phyloP scores from a whole-genome alignment of 2,888 invertebrate genomes.

The Pocota personata region DNA sequence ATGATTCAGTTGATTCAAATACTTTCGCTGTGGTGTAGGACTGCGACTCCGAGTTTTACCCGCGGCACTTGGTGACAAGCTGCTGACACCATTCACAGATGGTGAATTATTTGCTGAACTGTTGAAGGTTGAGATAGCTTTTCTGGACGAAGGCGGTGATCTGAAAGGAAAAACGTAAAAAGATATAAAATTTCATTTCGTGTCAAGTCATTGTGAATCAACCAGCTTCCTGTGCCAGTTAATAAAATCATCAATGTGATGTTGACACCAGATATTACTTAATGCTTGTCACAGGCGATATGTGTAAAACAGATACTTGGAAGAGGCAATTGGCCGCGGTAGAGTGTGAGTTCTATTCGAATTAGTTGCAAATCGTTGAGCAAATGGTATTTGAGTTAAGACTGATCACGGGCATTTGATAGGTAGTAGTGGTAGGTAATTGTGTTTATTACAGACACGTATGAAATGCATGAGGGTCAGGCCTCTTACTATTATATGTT shows the following conservation, averaged over 20 bases:
- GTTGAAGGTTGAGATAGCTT: constrained; percentile 77
- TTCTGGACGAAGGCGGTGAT: constrained; percentile 82
- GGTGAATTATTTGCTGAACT: constrained; percentile 72
- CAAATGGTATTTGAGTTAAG: constrained; percentile 7
- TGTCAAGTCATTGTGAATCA: constrained; percentile 40
- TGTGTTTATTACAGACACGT: neutral
- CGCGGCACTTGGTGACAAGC: constrained; percentile 76
- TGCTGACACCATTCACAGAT: constrained; percentile 69
- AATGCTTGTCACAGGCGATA: constrained; percentile 70
- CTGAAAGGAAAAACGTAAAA: constrained; percentile 75
- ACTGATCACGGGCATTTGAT: neutral
- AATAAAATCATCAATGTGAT: constrained; percentile 34
- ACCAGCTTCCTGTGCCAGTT: constrained; percentile 29
- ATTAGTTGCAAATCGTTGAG: constrained; percentile 39
- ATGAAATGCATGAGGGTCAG: neutral
- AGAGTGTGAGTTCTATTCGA: constrained; percentile 35
- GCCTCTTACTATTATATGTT: neutral
- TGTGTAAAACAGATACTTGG: constrained; percentile 49
- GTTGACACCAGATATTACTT: constrained; percentile 71
- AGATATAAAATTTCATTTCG: constrained; percentile 41
- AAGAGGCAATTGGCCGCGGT: constrained; percentile 12
- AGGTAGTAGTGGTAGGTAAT: too few species aligned
- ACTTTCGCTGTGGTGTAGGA: constrained; percentile 84
- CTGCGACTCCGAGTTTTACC: constrained; percentile 83
- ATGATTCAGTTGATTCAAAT: constrained; percentile 79